A percentile compares a stretch with the other conserved stretches of the same genome.
Evolutionary conservation across 2,888 invertebrate species (phyloP).

Genomic region (Andrena flavipes): DNA sequence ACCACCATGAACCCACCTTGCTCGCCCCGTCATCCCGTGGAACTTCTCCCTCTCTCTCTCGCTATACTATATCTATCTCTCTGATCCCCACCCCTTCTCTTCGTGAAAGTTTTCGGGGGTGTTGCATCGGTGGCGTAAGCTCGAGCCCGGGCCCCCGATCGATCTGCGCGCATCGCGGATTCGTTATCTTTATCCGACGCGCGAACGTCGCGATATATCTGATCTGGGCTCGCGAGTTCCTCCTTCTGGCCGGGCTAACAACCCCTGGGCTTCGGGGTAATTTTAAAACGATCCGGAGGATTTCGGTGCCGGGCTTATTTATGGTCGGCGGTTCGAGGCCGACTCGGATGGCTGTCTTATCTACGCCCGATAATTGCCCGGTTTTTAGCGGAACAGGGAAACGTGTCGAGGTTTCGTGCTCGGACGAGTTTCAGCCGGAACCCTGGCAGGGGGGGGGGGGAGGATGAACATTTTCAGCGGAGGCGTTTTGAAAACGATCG

Average conservation of each 20-base stretch:
- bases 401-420: conserved; percentile 41
- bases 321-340: conserved; percentile 43
- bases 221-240: conserved; percentile 51
- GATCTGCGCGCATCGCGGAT: conserved; percentile 63
- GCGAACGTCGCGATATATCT: conserved; percentile 60
- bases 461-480: not conserved
- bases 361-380: conserved; percentile 53
- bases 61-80: conserved; percentile 4
- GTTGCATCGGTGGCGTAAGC: conserved; percentile 53
- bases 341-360: conserved; percentile 48
- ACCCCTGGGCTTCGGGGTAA: conserved; percentile 42
- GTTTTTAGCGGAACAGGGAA: conserved; percentile 41
- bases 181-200: conserved; percentile 61
- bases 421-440: not conserved
- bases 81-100: conserved; percentile 31
- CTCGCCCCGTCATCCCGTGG: conserved; percentile 57
- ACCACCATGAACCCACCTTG: conserved; percentile 53
- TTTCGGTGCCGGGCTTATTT: conserved; percentile 57
- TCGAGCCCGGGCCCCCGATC: conserved; percentile 51
- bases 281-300: conserved; percentile 63
- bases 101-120: conserved; percentile 62
- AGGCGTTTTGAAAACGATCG: conserved; percentile 14
- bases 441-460: no score
- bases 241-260: conserved; percentile 37
- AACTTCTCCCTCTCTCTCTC: not conserved